phyloP scores from a whole-genome alignment of 1,140 invertebrate species.

The Drosophila neocordata region DNA sequence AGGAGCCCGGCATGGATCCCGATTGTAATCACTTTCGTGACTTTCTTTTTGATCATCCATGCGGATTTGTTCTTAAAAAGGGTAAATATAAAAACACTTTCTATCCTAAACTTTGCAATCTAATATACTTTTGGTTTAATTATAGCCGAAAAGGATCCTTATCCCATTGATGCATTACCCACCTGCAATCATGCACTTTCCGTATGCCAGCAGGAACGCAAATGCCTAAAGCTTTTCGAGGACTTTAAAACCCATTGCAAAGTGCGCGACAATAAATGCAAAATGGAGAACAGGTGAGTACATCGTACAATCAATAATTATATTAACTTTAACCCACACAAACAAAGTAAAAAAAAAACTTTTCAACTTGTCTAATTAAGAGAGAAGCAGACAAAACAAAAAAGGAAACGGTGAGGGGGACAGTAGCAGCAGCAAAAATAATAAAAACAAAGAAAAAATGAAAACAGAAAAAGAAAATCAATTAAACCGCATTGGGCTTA shows the following conservation, averaged over 20 bases:
- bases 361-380: conserved; percentile 29
- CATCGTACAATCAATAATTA: not conserved
- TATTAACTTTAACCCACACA: not conserved
- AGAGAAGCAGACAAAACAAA: conserved; percentile 1
- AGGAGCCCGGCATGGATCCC: conserved; percentile 93
- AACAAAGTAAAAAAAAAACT: not conserved
- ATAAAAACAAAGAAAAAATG: conserved; percentile 9
- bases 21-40: conserved; percentile 96
- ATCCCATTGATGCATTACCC: conserved; percentile 92
- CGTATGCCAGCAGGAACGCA: conserved; percentile 90
- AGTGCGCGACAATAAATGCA: conserved; percentile 91
- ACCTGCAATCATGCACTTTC: conserved; percentile 93
- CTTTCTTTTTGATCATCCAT: conserved; percentile 96
- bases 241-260: conserved; percentile 94
- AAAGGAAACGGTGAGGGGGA: too few relatives aligned
- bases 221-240: conserved; percentile 90
- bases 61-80: conserved; percentile 93
- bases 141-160: conserved; percentile 92
- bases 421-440: too few relatives aligned
- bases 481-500: conserved; percentile 66
- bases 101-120: too few relatives aligned
- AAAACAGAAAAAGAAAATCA: conserved; percentile 43
- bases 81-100: conserved; percentile 85
- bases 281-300: conserved; percentile 92
- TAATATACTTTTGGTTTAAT: too few relatives aligned